These are phyloP conservation scores for Scophthalmus maximus DNA, from an alignment of 2,113 vertebrate species.

Conservation along the genomic window DNA sequence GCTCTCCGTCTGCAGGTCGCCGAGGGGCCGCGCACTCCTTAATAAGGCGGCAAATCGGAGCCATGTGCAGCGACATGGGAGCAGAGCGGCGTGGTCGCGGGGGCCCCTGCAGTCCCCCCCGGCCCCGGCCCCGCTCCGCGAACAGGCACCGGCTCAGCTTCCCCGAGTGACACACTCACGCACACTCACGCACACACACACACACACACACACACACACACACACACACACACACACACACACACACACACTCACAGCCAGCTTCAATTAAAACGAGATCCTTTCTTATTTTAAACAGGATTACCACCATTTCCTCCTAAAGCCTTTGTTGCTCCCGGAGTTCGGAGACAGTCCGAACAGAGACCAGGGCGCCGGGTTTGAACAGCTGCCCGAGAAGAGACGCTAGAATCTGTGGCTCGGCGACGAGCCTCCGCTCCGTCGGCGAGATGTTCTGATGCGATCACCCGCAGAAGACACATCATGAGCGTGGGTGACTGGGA, in stretches of 20 bases:
- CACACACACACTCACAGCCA: slow-evolving; percentile 44
- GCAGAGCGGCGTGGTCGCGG: slow-evolving; percentile 21
- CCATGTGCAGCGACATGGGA: slow-evolving; percentile 59
- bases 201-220: too few relatives aligned
- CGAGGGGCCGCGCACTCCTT: slow-evolving; percentile 56
- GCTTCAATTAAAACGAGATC: slow-evolving; percentile 69
- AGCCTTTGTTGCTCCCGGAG: slow-evolving; percentile 26
- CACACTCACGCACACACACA: too few relatives aligned
- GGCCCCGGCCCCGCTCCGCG: too few relatives aligned
- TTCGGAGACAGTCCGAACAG: slow-evolving; percentile 46
- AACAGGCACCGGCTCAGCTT: too few relatives aligned
- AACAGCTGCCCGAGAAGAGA: slow-evolving; percentile 6
- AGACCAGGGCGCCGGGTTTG: slow-evolving; percentile 30
- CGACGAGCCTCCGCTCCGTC: too few relatives aligned
- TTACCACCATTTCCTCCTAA: slow-evolving; percentile 71
- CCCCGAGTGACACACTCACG: too few relatives aligned
- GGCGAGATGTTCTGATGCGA: slow-evolving; percentile 40
- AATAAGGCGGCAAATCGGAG: slow-evolving; percentile 68
- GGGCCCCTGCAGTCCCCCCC: too few relatives aligned
- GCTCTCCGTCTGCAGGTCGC: slow-evolving; percentile 72
- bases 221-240: too few relatives aligned
- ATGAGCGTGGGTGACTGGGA: slow-evolving; percentile 8
- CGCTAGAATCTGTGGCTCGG: neutral
- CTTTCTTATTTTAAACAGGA: slow-evolving; percentile 65
- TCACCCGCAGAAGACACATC: slow-evolving; percentile 36